Evolutionary conservation across 2,797 vertebrate species (phyloP), one percentile per base, ranked within the genome.

Genomic region (Fundulus diaphanus): DNA sequence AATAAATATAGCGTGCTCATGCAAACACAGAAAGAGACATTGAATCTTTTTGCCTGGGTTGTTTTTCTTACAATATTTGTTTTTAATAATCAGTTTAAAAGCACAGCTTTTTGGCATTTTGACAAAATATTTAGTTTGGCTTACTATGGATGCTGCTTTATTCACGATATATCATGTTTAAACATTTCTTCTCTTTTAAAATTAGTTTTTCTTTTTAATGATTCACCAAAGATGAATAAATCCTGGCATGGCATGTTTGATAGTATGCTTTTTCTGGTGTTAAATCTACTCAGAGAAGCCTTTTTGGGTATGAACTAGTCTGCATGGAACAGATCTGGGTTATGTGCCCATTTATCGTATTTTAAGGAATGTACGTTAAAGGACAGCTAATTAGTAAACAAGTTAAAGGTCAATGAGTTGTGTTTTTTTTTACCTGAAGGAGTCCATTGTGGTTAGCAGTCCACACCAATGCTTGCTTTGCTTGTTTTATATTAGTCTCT

Each of bases 401-500:
- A 52, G 42, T 12, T 74, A 49, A 68, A 61, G 31, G 42, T 65
- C 84, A 69, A 78, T 83, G 44, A 56, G 48, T 63, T 27, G 67
- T 61, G 79, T 82, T 78, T 52, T 74, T 61, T 76, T 81, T 76
- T 31, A 70, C 72, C 59, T 56, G 79, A 73, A 82, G 77, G 66
- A 69, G 70, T 81, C 66, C 78, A 48, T 75, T 51, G 72, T 82
- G 46, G 74, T 88, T 78, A 80, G 80, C 22, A 9, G 27, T 35
- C 68, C 74, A 84, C 85, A 92, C 92, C 85, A 93, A 88, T 86
- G 71, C 65, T 81, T 82, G 70, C 52, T 89, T 90, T 87, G 76
- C 59, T 57, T 78, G 46, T 68, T 82, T 82, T 15, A 65, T 67
- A 69, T 78, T 37, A 35, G 33, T 79, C 86, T 79, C 86, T 78